A percentile compares a stretch with the other conserved stretches of the same genome.
phyloP scores from a whole-genome alignment of 2,888 invertebrate genomes.

The Lottia gigantea region DNA sequence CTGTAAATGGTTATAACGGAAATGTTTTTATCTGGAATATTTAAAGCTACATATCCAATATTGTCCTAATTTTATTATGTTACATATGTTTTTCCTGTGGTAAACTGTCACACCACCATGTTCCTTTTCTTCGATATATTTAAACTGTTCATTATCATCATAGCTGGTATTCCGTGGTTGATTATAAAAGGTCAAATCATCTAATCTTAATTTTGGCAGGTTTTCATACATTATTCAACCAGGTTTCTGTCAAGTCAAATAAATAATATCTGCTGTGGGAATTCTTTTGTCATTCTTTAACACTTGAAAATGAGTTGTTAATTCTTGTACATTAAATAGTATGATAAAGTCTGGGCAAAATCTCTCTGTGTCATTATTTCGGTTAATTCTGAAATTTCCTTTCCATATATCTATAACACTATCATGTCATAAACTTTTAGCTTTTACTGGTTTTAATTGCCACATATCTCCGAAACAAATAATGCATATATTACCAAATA shows the following conservation, averaged over 20 bases:
- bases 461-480: too few relatives aligned
- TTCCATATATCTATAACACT: slow-evolving; percentile 21
- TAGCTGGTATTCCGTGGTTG: slow-evolving; percentile 15
- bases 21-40: slow-evolving; percentile 12
- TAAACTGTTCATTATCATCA: too few relatives aligned
- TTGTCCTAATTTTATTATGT: neutral
- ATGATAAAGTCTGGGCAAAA: too few relatives aligned
- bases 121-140: slow-evolving; percentile 8
- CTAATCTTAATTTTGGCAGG: neutral
- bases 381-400: slow-evolving; percentile 24
- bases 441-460: slow-evolving; percentile 28
- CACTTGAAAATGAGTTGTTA: slow-evolving; percentile 18
- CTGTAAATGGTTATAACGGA: slow-evolving; percentile 18
- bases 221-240: slow-evolving; percentile 11
- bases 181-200: slow-evolving; percentile 20
- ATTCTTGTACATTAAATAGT: slow-evolving; percentile 22
- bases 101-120: slow-evolving; percentile 22
- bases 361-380: slow-evolving; percentile 27
- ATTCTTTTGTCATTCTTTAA: slow-evolving; percentile 11
- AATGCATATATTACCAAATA: too few relatives aligned
- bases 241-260: slow-evolving; percentile 26
- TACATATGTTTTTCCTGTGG: slow-evolving; percentile 5
- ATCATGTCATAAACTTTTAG: neutral
- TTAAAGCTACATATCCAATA: slow-evolving; percentile 18
- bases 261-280: slow-evolving; percentile 17